A percentile compares a stretch with the other conserved stretches of the same genome.
Conservation (phyloP, 1,140 invertebrate genomes). For the Lepidostoma basale region DNA sequence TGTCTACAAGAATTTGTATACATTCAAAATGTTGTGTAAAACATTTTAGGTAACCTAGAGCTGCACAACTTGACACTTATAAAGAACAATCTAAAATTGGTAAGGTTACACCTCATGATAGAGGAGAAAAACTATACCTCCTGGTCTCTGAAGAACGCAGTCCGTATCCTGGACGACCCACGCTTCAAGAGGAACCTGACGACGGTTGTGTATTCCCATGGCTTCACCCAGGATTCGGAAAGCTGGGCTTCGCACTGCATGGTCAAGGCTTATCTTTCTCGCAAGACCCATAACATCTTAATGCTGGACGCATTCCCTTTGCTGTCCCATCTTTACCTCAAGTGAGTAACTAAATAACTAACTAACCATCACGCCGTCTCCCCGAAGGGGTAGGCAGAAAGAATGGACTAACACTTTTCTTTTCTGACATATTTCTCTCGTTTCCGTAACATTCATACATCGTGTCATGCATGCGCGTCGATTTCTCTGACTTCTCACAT, state of each 20-base stretch:
- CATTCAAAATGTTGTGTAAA: not conserved
- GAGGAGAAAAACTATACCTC: not conserved
- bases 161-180: not conserved
- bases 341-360: too few species aligned
- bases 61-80: constrained; percentile 6
- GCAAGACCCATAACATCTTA: not conserved
- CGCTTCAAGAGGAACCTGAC: constrained; percentile 14
- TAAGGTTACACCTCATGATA: constrained; percentile 4
- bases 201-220: constrained; percentile 30
- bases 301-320: not conserved
- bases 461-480: too few species aligned
- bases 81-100: not conserved
- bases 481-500: too few species aligned
- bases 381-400: too few species aligned
- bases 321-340: not conserved
- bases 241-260: not conserved
- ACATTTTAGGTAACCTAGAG: constrained; percentile 59
- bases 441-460: too few species aligned
- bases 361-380: too few species aligned
- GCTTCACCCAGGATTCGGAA: constrained; percentile 26
- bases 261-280: not conserved
- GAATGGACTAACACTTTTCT: too few species aligned
- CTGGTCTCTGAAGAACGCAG: constrained; percentile 10
- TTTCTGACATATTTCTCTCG: too few species aligned
- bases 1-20: too few species aligned